Base-by-base conservation (phyloP, 2,797 vertebrate genomes). In the Tiaroga cobitis region DNA sequence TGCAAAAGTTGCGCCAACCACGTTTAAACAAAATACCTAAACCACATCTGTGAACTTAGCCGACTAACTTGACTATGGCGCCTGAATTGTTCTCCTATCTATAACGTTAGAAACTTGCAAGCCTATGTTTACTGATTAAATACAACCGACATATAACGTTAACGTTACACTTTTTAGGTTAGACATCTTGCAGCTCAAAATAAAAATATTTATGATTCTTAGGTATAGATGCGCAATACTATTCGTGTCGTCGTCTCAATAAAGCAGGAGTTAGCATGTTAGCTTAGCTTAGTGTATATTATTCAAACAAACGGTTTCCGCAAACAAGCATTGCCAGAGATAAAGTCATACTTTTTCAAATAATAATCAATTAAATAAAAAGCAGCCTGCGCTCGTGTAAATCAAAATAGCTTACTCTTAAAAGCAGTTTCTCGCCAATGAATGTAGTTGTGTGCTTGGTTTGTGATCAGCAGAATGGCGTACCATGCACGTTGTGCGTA, bases 401-500 rank as follows among this genome's bases (percentile, higher is more conserved):
- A 11, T 37, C 1, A n/a, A 81, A 29, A 32, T 0, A 32, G 29
- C 89, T 87, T 86, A 87, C 83, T 80, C 34, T 84, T 82, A 65
- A 87, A 81, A 63, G 10, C 83, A 29, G 46, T 49, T 79, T 79
- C 11, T 81, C 41, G 77, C 75, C 86, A 87, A 69, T 70, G 18
- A 76, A 70, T 54, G 32, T 19, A 41, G 37, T 76, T 86, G 29
- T 24, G n/a, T 29, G 59, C 6, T 37, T 78, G 54, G 26, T 51
- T 61, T 15, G 43, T 11, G 34, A 41, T 74, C 74, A 79, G 72
- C 86, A 32, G 90, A 88, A 90, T 86, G 88, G 87, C 87, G 90
- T 84, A 86, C 56, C 15, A 56, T 54, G 73, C 87, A 89, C 88
- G 90, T 88, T 87, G 88, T 87, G 83, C 86, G 86, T 76, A 83